phyloP scores from a whole-genome alignment of 2,888 invertebrate genomes.

The Disparrhopalites patrizii region DNA sequence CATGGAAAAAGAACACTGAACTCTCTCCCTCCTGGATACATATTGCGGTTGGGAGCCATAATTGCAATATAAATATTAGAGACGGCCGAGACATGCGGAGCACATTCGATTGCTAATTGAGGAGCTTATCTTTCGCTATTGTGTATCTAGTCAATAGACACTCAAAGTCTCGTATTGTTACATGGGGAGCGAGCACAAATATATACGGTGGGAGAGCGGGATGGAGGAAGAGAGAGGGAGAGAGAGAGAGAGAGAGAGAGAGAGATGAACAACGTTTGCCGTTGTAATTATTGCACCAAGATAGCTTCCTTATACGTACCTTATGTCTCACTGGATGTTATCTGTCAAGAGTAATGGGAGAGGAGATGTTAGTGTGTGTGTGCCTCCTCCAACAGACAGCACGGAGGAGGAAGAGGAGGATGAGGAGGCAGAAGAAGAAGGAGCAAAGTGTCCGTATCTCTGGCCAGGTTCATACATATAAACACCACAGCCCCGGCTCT shows the following conservation, averaged over 20 bases:
- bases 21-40: too few relatives aligned
- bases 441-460: not conserved
- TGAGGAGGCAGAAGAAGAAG: too few relatives aligned
- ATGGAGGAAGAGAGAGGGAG: too few relatives aligned
- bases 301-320: slow-evolving; percentile 7
- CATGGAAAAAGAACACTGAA: too few relatives aligned
- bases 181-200: too few relatives aligned
- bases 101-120: slow-evolving; percentile 10
- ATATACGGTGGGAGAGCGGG: too few relatives aligned
- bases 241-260: too few relatives aligned
- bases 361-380: slow-evolving; percentile 2
- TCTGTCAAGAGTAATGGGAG: slow-evolving; percentile 10
- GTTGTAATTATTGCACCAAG: slow-evolving; percentile 10
- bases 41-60: too few relatives aligned
- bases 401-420: not conserved
- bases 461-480: too few relatives aligned
- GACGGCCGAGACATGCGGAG: not conserved
- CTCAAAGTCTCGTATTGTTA: too few relatives aligned
- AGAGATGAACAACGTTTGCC: slow-evolving; percentile 1
- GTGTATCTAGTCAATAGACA: too few relatives aligned
- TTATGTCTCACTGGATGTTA: slow-evolving; percentile 7
- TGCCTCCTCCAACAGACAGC: too few relatives aligned
- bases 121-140: not conserved
- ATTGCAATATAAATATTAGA: not conserved
- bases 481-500: not conserved